Base-by-base conservation (phyloP, 2,888 invertebrate genomes). In the Allygus modestus region DNA sequence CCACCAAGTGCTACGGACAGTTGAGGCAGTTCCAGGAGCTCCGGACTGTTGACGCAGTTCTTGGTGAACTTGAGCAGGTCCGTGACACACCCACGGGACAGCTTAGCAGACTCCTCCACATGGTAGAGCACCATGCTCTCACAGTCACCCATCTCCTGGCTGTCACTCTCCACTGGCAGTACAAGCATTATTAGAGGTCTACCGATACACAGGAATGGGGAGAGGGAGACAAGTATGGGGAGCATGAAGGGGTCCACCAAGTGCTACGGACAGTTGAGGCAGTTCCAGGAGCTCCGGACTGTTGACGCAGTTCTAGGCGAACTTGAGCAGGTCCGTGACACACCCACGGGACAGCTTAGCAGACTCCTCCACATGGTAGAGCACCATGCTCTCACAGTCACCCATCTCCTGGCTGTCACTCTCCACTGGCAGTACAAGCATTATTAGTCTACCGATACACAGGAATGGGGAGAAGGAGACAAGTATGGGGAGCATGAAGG, bases 211-310 rank as follows among this genome's bases (percentile, higher is more conserved):
- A n/a, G 87, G 73, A 92, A 89, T 84, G 90, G 90, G 0, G 92
- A 91, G 20, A 92, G 89, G n/a, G 91, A 90, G 17, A 94, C 89
- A 23, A 94, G 89, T 17, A 93, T 91, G 84, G 93, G 92, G n/a
- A 94, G 89, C 86, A 94, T 91, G 88, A 94, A 94, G 0, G 94
- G 93, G 86, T 94, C 92, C 37, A 94, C 89, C n/a, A n/a, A n/a
- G n/a, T n/a, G n/a, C n/a, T n/a, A n/a, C n/a, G n/a, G n/a, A n/a
- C n/a, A n/a, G n/a, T n/a, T n/a, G n/a, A n/a, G n/a, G n/a, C n/a
- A n/a, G n/a, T n/a, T n/a, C 89, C 65, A 94, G 89, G 81, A 92
- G 92, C 88, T 94, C 93, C 0, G 94, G 93, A 83, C 92, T 91
- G 84, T 91, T 91, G 0, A 90, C 88, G 28, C 93, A 90, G 87